Conservation (phyloP, 2,113 vertebrate species). For the Channa argus region DNA sequence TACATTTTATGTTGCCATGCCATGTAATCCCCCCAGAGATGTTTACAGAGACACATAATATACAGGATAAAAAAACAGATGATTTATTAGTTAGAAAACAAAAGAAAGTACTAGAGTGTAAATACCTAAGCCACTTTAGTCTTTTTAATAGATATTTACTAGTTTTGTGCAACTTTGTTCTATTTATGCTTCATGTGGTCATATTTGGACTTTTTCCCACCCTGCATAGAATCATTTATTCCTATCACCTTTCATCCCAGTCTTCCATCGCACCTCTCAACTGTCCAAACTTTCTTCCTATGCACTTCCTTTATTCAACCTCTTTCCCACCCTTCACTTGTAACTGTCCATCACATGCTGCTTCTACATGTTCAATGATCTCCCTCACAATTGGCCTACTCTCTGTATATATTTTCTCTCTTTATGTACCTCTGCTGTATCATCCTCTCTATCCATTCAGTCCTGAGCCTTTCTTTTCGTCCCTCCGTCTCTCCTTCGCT, state of each 20-base stretch:
- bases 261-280: conserved; percentile 19
- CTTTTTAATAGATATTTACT: background rate
- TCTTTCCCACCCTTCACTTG: conserved; percentile 25
- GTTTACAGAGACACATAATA: background rate
- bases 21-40: too few species aligned
- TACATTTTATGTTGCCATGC: background rate
- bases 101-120: background rate
- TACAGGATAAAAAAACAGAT: background rate
- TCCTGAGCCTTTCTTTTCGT: conserved; percentile 42
- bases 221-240: conserved; percentile 10
- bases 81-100: too few species aligned
- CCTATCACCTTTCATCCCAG: conserved; percentile 15
- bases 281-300: conserved; percentile 16
- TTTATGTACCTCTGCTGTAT: conserved; percentile 43
- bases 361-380: conserved; percentile 34
- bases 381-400: conserved; percentile 30
- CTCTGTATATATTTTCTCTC: conserved; percentile 35
- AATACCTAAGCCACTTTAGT: background rate
- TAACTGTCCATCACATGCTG: conserved; percentile 18
- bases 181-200: background rate
- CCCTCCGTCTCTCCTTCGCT: conserved; percentile 32
- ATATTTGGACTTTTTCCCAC: conserved; percentile 1
- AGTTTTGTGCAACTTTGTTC: background rate
- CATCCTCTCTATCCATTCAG: conserved; percentile 50
- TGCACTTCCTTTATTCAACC: conserved; percentile 32